Conservation (phyloP, 2,113 vertebrate genomes). For the Gorsachius goisagi region DNA sequence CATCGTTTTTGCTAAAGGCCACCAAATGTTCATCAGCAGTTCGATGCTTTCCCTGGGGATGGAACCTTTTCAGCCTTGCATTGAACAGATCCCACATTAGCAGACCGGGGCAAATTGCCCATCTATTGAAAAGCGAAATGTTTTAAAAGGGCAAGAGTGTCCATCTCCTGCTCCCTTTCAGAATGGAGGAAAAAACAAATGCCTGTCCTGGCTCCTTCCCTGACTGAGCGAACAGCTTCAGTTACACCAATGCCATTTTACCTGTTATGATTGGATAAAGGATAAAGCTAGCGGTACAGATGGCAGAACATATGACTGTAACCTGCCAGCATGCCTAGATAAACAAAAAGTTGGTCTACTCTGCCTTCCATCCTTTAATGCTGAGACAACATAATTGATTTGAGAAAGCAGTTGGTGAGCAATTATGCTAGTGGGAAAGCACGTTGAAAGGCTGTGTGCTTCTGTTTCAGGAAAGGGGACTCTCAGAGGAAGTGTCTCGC, state of each 20-base stretch:
- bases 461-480: background rate
- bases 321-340: slow-evolving; percentile 57
- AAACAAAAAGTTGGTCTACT: slow-evolving; percentile 59
- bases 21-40: slow-evolving; percentile 71
- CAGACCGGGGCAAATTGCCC: slow-evolving; percentile 62
- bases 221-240: background rate
- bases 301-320: slow-evolving; percentile 63
- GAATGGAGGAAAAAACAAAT: background rate
- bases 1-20: slow-evolving; percentile 64
- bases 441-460: slow-evolving; percentile 4
- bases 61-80: slow-evolving; percentile 72
- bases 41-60: slow-evolving; percentile 54
- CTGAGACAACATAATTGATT: slow-evolving; percentile 64
- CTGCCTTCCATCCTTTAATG: slow-evolving; percentile 32
- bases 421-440: slow-evolving; percentile 19
- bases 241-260: slow-evolving; percentile 49
- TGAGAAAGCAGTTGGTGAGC: slow-evolving; percentile 56
- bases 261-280: slow-evolving; percentile 37
- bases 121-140: slow-evolving; percentile 45
- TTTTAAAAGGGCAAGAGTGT: slow-evolving; percentile 65
- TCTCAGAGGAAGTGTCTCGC: slow-evolving; percentile 45
- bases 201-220: slow-evolving; percentile 17
- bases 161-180: slow-evolving; percentile 47
- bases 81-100: slow-evolving; percentile 62
- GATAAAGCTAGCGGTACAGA: slow-evolving; percentile 48